Evolutionary conservation across 2,797 vertebrate species (phyloP).

Genomic region (Anisognathus igniventris): DNA sequence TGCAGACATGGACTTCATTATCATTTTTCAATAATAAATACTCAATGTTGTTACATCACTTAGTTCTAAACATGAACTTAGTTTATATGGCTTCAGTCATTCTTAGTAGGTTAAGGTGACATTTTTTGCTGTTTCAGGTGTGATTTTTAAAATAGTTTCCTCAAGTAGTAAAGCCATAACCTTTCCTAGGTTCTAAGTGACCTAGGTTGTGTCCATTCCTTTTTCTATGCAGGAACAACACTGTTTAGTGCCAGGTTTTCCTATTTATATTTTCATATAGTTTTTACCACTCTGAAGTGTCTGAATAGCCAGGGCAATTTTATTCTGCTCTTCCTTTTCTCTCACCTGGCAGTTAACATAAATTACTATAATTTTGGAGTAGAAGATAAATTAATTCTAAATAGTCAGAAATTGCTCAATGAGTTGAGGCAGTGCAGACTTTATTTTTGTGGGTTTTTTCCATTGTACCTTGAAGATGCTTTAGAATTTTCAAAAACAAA

Average conservation of each 20-base stretch:
- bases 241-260: background rate
- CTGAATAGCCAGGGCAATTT: slow-evolving; percentile 69
- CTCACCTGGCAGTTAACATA: slow-evolving; percentile 79
- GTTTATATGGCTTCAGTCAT: background rate
- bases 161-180: background rate
- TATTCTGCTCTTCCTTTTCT: slow-evolving; percentile 76
- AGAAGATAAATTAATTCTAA: slow-evolving; percentile 77
- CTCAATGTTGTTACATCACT: background rate
- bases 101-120: background rate
- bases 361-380: slow-evolving; percentile 72
- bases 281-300: slow-evolving; percentile 59
- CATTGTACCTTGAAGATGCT: background rate
- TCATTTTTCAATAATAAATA: background rate
- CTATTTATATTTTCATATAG: background rate
- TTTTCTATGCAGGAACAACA: background rate
- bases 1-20: background rate
- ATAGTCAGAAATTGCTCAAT: slow-evolving; percentile 58
- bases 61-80: background rate
- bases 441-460: background rate
- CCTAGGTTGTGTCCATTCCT: background rate
- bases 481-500: slow-evolving; percentile 15
- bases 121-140: background rate
- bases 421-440: background rate
- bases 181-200: background rate
- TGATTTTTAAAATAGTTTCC: background rate